These are phyloP conservation scores for Siniperca undulata DNA, from an alignment of 2,797 vertebrate species.

Conservation along the genomic window DNA sequence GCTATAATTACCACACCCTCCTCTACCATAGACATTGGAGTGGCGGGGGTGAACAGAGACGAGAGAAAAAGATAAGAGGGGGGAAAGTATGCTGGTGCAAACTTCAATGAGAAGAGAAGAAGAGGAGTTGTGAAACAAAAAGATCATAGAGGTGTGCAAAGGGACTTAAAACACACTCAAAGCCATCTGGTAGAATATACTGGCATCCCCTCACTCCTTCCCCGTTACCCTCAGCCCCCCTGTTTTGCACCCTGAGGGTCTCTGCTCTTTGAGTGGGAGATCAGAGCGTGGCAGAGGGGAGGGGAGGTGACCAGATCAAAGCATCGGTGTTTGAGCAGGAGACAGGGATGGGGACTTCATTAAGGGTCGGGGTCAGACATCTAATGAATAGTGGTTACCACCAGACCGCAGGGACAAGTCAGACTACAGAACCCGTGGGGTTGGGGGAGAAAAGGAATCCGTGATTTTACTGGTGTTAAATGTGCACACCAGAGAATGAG, in stretches of 20 bases:
- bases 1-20: slow-evolving; percentile 74
- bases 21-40: slow-evolving; percentile 12
- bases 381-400: slow-evolving; percentile 70
- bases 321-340: slow-evolving; percentile 49
- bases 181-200: slow-evolving; percentile 72
- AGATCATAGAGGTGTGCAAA: slow-evolving; percentile 50
- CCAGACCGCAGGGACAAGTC: slow-evolving; percentile 32
- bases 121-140: slow-evolving; percentile 39
- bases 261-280: slow-evolving; percentile 80
- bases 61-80: slow-evolving; percentile 8
- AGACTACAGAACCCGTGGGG: slow-evolving; percentile 11
- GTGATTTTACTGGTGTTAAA: slow-evolving; percentile 22
- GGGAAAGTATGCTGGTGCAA: neutral
- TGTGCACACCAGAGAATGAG: neutral
- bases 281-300: slow-evolving; percentile 76
- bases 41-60: neutral
- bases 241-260: slow-evolving; percentile 69
- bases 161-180: slow-evolving; percentile 51
- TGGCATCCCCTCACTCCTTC: slow-evolving; percentile 53
- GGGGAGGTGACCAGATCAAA: slow-evolving; percentile 74
- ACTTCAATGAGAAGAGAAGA: slow-evolving; percentile 20
- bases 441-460: neutral
- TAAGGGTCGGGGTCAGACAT: slow-evolving; percentile 76
- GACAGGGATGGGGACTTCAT: slow-evolving; percentile 77
- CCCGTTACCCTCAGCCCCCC: slow-evolving; percentile 31